Evolutionary conservation across 2,113 vertebrate species (phyloP).

Genomic region (Dinomys branickii): DNA sequence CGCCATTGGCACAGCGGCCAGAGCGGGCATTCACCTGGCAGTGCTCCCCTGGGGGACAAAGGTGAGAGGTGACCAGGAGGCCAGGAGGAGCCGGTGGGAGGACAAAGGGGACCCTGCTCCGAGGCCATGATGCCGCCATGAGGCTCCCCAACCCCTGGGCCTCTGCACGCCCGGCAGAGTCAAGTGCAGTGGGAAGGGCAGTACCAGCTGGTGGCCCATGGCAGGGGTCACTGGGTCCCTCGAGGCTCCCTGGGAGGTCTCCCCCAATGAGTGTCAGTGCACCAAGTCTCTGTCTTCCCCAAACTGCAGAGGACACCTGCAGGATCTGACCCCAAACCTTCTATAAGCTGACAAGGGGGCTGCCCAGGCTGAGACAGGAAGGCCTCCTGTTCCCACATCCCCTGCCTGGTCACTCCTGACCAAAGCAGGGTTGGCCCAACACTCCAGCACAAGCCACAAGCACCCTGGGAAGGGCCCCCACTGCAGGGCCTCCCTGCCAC

Average conservation of each 20-base stretch:
- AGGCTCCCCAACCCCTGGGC: no score
- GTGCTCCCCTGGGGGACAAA: conserved; percentile 83
- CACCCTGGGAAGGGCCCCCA: rapidly evolving
- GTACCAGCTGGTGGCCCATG: background rate
- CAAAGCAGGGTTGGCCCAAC: rapidly evolving
- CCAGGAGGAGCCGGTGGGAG: rapidly evolving
- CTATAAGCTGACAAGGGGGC: rapidly evolving
- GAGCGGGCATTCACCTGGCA: conserved; percentile 87
- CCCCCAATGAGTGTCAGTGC: rapidly evolving
- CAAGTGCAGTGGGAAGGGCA: no score
- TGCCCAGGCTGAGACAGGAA: rapidly evolving
- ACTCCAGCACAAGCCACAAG: rapidly evolving
- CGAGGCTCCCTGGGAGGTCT: background rate
- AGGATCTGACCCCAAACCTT: background rate
- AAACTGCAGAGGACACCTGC: background rate
- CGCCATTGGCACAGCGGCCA: conserved; percentile 86
- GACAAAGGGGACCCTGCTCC: rapidly evolving
- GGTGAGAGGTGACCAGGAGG: background rate
- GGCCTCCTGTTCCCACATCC: rapidly evolving
- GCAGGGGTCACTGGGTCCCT: background rate
- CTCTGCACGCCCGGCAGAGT: background rate
- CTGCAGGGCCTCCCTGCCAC: background rate
- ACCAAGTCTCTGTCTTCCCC: background rate
- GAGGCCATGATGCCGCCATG: background rate
- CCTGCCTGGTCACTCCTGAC: rapidly evolving